Evolutionary conservation across 2,113 vertebrate species (phyloP).

Genomic region (Sceloporus undulatus): DNA sequence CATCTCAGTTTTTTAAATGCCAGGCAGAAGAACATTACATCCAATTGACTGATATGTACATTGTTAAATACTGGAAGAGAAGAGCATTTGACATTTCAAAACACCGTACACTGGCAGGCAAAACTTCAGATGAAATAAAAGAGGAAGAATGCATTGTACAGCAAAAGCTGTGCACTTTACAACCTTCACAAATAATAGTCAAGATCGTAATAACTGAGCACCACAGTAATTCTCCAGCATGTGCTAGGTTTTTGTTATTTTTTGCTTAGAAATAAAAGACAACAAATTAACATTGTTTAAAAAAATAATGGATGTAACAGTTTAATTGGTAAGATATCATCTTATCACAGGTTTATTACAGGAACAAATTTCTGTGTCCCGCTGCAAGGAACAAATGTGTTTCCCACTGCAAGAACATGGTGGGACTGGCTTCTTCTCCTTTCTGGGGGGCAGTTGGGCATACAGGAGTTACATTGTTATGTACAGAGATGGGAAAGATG

Average conservation of each 20-base stretch:
- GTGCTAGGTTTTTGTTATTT: neutral
- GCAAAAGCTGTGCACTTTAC: neutral
- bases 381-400: neutral
- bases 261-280: neutral
- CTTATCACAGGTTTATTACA: neutral
- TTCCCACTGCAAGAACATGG: too few species aligned
- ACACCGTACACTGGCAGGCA: neutral
- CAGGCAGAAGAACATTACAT: neutral
- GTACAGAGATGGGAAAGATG: too few species aligned
- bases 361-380: neutral
- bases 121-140: neutral
- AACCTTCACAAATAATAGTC: neutral
- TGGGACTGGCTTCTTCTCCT: too few species aligned
- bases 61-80: slow-evolving; percentile 25
- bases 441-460: too few species aligned
- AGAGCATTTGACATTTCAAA: slow-evolving; percentile 20
- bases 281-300: neutral
- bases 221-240: neutral
- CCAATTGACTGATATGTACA: slow-evolving; percentile 18
- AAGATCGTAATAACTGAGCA: neutral
- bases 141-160: neutral
- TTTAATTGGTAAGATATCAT: neutral
- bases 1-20: slow-evolving; percentile 17
- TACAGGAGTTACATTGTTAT: too few species aligned
- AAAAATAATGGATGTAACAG: neutral